phyloP scores from a whole-genome alignment of 2,113 vertebrate genomes.

The Plecotus auritus region DNA sequence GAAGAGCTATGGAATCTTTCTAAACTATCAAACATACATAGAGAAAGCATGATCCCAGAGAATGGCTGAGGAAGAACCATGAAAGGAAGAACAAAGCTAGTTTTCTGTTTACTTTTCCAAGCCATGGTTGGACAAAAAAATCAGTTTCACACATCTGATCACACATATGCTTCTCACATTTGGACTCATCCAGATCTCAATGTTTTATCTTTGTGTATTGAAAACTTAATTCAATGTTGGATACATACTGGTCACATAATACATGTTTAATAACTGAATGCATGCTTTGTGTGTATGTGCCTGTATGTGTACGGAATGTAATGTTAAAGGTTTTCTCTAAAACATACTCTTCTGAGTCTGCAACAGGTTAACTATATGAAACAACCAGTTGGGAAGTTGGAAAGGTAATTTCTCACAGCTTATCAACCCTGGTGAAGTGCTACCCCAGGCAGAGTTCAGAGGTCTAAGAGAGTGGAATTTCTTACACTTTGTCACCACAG shows the following conservation, averaged over 20 bases:
- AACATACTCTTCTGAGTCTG: neutral
- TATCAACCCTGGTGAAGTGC: neutral
- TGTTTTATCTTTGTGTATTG: neutral
- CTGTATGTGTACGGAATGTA: neutral
- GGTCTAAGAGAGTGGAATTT: neutral
- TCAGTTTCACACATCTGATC: neutral
- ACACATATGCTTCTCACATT: neutral
- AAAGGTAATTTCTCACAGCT: neutral
- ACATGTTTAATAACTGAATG: neutral
- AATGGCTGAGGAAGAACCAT: neutral
- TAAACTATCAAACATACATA: neutral
- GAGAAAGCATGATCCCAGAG: neutral
- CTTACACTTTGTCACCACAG: neutral
- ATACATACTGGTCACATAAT: neutral
- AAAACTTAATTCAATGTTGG: neutral
- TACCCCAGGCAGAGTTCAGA: neutral
- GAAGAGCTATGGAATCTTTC: neutral
- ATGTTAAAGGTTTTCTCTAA: fast-evolving
- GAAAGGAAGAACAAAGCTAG: neutral
- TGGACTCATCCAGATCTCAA: neutral
- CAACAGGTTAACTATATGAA: neutral
- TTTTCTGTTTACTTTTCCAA: neutral
- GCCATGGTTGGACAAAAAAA: neutral
- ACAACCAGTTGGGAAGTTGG: neutral
- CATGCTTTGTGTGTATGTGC: neutral